Evolutionary conservation across 2,888 invertebrate species (phyloP).

Genomic region (Hymenopus coronatus): DNA sequence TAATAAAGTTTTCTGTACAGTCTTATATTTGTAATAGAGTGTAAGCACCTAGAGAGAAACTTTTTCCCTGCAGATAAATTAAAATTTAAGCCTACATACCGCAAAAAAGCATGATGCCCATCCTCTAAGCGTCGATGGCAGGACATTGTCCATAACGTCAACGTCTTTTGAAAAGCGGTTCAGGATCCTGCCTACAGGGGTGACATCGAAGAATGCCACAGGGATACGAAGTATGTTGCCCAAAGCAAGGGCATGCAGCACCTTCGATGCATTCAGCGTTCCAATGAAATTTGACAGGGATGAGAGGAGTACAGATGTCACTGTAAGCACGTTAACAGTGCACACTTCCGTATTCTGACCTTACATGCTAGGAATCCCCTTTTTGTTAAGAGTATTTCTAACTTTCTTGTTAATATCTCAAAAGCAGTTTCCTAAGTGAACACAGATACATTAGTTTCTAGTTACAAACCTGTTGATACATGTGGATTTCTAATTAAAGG

Average conservation of each 20-base stretch:
- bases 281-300: constrained; percentile 48
- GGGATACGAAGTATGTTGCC: constrained; percentile 41
- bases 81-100: constrained; percentile 36
- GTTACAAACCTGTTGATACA: no score
- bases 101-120: constrained; percentile 44
- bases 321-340: constrained; percentile 38
- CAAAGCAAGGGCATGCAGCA: constrained; percentile 41
- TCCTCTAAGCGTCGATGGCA: constrained; percentile 44
- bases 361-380: no score
- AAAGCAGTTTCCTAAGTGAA: no score
- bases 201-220: constrained; percentile 67
- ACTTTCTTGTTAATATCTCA: no score
- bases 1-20: no score
- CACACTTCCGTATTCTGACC: not conserved
- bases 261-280: constrained; percentile 40
- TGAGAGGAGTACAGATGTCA: constrained; percentile 41
- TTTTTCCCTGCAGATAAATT: not conserved
- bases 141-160: constrained; percentile 53
- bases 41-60: not conserved
- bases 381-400: no score
- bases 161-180: constrained; percentile 60
- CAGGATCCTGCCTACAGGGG: constrained; percentile 71
- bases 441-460: no score
- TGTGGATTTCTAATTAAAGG: no score
- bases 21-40: not conserved